These are phyloP conservation scores for Leucophenga varia DNA, from an alignment of 1,140 invertebrate species.

Conservation along the genomic window DNA sequence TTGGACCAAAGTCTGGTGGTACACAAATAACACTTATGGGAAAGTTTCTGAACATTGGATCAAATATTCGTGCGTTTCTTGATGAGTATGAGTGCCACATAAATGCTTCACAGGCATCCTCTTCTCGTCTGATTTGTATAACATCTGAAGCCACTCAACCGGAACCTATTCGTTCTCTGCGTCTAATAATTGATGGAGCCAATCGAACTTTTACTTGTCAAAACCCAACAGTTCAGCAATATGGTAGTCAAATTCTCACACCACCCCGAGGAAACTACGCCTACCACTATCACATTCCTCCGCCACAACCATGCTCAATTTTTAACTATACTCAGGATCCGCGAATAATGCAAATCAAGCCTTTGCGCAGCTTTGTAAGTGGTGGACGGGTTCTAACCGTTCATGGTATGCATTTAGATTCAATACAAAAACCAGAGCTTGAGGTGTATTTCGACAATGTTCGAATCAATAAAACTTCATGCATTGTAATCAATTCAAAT, in stretches of 20 bases:
- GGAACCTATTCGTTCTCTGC: constrained; percentile 63
- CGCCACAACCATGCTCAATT: constrained; percentile 54
- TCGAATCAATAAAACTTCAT: constrained; percentile 79
- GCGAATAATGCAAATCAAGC: constrained; percentile 90
- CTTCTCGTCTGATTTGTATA: constrained; percentile 81
- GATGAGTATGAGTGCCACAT: constrained; percentile 88
- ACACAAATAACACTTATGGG: constrained; percentile 90
- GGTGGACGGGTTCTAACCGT: constrained; percentile 93
- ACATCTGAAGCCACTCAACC: constrained; percentile 68
- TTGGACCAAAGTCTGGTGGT: constrained; percentile 92
- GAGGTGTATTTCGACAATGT: constrained; percentile 58
- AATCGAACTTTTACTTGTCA: constrained; percentile 68
- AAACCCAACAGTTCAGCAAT: constrained; percentile 33
- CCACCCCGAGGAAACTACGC: constrained; percentile 17
- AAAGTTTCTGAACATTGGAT: constrained; percentile 91
- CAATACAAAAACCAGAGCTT: constrained; percentile 89
- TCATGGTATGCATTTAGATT: constrained; percentile 87
- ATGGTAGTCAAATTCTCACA: background rate
- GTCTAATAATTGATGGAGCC: constrained; percentile 81
- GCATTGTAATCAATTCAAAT: constrained; percentile 81
- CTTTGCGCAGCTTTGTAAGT: constrained; percentile 81
- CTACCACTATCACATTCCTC: constrained; percentile 18
- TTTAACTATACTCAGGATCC: constrained; percentile 92
- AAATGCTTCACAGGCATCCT: constrained; percentile 86
- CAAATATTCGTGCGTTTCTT: constrained; percentile 80